These are phyloP conservation scores for Calcarius ornatus DNA, from an alignment of 2,113 vertebrate genomes.

Conservation along the genomic window DNA sequence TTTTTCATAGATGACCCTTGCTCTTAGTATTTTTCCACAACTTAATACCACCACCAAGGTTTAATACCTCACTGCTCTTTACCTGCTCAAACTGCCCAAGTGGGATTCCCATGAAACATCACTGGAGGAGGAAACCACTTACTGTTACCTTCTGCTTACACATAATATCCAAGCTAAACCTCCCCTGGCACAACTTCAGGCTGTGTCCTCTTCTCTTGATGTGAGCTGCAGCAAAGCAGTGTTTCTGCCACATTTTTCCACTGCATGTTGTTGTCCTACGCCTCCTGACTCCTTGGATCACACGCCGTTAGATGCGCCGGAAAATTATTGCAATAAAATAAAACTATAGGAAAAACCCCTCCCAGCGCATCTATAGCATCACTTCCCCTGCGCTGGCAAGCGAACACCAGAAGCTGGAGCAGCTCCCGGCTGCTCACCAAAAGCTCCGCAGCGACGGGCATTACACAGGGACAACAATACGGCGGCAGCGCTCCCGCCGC, in stretches of 20 bases:
- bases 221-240: not conserved
- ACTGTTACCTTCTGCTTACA: not conserved
- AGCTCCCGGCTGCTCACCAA: not conserved
- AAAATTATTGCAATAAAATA: rapidly evolving
- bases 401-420: not conserved
- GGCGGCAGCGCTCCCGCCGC: not conserved
- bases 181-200: not conserved
- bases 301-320: rapidly evolving
- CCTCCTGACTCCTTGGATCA: not conserved
- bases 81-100: not conserved
- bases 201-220: not conserved
- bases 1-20: not conserved
- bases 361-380: not conserved
- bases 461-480: rapidly evolving
- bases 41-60: not conserved
- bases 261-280: rapidly evolving
- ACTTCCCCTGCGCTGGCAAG: not conserved
- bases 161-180: not conserved
- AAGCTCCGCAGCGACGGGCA: not conserved
- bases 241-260: not conserved
- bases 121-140: not conserved
- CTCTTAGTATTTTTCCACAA: not conserved
- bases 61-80: not conserved
- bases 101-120: not conserved
- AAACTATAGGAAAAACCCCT: too few relatives aligned